A percentile compares a stretch with the other conserved stretches of the same genome.
Evolutionary conservation across 2,888 invertebrate species (phyloP).

Genomic region (Peribatodes rhomboidaria): DNA sequence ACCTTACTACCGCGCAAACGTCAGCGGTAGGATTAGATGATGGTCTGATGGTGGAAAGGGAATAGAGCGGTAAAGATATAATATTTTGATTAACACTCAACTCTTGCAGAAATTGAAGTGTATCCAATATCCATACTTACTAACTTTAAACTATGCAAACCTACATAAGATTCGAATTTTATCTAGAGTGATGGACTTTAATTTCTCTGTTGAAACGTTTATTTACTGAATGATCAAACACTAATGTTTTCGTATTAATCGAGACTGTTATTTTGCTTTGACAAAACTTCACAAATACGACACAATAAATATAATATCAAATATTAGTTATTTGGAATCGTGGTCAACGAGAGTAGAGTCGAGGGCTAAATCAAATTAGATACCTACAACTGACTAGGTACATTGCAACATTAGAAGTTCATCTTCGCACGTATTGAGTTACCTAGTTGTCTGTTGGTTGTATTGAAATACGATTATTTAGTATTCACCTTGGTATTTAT

Average conservation of each 20-base stretch:
- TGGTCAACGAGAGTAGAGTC: background rate
- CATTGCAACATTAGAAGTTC: slow-evolving; percentile 26
- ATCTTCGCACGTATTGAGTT: slow-evolving; percentile 23
- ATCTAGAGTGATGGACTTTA: no score
- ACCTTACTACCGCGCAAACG: no score
- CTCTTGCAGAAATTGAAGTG: no score
- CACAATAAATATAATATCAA: background rate
- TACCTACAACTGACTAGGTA: background rate
- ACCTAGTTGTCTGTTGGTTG: slow-evolving; percentile 13
- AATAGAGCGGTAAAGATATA: no score
- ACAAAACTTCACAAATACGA: no score
- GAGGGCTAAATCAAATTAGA: slow-evolving; percentile 6
- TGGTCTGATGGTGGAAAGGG: no score
- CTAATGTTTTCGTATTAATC: no score
- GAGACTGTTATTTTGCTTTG: background rate
- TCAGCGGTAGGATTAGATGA: no score
- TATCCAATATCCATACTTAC: no score
- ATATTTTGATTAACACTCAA: no score
- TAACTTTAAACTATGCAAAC: no score
- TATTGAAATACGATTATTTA: slow-evolving; percentile 26
- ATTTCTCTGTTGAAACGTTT: background rate
- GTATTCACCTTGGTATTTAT: slow-evolving; percentile 45
- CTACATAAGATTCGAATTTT: no score
- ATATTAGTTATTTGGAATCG: background rate
- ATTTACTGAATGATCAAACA: background rate